A percentile compares a stretch with the other conserved stretches of the same genome.
Conservation (phyloP, 2,113 vertebrate genomes). For the Arothron firmamentum region DNA sequence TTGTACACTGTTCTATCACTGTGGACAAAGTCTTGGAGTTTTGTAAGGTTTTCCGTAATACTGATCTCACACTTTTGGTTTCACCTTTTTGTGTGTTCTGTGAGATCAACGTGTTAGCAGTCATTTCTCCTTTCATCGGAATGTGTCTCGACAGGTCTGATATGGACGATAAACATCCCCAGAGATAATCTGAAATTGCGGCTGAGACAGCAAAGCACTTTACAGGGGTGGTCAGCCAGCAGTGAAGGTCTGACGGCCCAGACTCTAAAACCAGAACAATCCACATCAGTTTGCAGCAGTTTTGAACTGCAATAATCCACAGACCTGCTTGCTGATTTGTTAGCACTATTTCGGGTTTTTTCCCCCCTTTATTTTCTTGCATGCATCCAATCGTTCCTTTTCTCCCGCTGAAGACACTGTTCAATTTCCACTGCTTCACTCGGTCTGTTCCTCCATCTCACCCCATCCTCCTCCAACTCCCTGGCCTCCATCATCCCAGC, state of each 20-base stretch:
- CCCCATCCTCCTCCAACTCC: constrained; percentile 20
- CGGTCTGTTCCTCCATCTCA: constrained; percentile 50
- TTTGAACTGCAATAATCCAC: constrained; percentile 37
- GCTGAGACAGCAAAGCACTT: constrained; percentile 72
- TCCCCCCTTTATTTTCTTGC: constrained; percentile 28
- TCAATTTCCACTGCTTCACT: constrained; percentile 64
- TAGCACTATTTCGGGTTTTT: no score
- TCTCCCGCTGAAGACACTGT: constrained; percentile 52
- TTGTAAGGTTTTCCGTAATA: constrained; percentile 74
- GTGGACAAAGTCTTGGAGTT: constrained; percentile 68
- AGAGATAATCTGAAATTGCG: constrained; percentile 55
- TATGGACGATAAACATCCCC: constrained; percentile 42
- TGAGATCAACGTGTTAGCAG: constrained; percentile 31
- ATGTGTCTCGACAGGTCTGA: constrained; percentile 56
- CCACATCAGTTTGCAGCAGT: constrained; percentile 31
- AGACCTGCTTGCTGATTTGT: constrained; percentile 46
- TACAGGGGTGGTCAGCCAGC: constrained; percentile 38
- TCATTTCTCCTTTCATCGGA: constrained; percentile 25
- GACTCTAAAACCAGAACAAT: constrained; percentile 10
- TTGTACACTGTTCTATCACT: constrained; percentile 73
- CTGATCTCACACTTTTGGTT: constrained; percentile 53
- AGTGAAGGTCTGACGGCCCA: constrained; percentile 24
- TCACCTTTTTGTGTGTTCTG: constrained; percentile 9
- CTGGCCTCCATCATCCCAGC: constrained; percentile 38
- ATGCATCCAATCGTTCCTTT: constrained; percentile 26